Evolutionary conservation across 2,888 invertebrate genomes (phyloP).

Genomic region (Galerucella pusilla): DNA sequence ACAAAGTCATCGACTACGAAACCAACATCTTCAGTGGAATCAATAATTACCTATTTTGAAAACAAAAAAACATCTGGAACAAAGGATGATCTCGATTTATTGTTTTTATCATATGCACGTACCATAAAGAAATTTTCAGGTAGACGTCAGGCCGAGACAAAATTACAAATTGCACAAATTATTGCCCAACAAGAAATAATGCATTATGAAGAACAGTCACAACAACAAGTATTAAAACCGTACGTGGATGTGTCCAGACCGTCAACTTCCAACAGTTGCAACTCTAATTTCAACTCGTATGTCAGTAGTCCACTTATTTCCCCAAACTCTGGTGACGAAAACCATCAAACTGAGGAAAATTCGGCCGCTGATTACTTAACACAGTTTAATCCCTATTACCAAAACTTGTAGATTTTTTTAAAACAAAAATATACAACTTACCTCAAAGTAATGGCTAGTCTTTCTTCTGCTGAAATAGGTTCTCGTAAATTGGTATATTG

Average conservation of each 20-base stretch:
- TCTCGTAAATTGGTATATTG: slow-evolving; percentile 24
- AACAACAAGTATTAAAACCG: slow-evolving; percentile 1
- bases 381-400: slow-evolving; percentile 1
- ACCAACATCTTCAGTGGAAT: slow-evolving; percentile 12
- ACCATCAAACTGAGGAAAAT: slow-evolving; percentile 8
- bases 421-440: slow-evolving; percentile 8
- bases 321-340: background rate
- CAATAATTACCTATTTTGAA: slow-evolving; percentile 31
- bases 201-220: slow-evolving; percentile 4
- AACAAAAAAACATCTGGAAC: background rate
- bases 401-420: slow-evolving; percentile 1
- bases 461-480: slow-evolving; percentile 29
- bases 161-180: background rate
- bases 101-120: slow-evolving; percentile 28
- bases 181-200: slow-evolving; percentile 1
- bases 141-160: slow-evolving; percentile 24
- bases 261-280: slow-evolving; percentile 2
- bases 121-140: slow-evolving; percentile 29
- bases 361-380: slow-evolving; percentile 4
- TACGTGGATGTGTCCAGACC: background rate
- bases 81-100: slow-evolving; percentile 17
- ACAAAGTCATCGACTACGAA: background rate
- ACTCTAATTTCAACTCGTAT: slow-evolving; percentile 1
- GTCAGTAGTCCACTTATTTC: background rate
- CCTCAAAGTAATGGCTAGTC: slow-evolving; percentile 20